Evolutionary conservation across 2,113 vertebrate species (phyloP).

Genomic region (Phycodurus eques): DNA sequence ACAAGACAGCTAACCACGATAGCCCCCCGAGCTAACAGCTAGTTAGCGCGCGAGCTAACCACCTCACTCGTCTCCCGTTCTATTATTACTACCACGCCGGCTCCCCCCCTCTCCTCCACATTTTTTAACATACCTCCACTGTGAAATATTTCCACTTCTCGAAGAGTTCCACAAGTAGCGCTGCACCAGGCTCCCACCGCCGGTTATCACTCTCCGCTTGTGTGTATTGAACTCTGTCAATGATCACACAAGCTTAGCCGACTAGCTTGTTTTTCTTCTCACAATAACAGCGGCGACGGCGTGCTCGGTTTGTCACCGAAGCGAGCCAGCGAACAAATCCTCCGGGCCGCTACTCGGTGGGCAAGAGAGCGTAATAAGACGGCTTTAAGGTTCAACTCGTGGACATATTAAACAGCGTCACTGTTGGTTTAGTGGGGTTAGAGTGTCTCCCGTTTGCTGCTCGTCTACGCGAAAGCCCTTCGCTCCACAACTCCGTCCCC

Average conservation of each 20-base stretch:
- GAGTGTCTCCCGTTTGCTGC: constrained; percentile 25
- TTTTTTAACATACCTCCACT: constrained; percentile 8
- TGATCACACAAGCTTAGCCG: constrained; percentile 71
- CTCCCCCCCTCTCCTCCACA: constrained; percentile 52
- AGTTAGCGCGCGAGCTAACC: constrained; percentile 55
- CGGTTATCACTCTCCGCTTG: constrained; percentile 41
- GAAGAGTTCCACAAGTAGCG: background rate
- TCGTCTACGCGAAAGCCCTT: constrained; percentile 25
- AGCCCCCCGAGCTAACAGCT: constrained; percentile 43
- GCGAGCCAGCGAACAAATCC: constrained; percentile 24
- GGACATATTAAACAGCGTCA: constrained; percentile 13
- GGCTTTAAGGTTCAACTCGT: constrained; percentile 3
- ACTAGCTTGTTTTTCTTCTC: constrained; percentile 59
- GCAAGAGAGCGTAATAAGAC: background rate
- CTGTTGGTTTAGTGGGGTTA: constrained; percentile 18
- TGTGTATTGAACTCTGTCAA: constrained; percentile 77
- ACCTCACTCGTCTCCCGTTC: constrained; percentile 20
- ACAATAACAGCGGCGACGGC: constrained; percentile 45
- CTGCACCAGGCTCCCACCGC: background rate
- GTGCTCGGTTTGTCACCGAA: constrained; percentile 39
- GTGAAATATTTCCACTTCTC: constrained; percentile 4
- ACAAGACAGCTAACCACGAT: constrained; percentile 54
- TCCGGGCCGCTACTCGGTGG: background rate
- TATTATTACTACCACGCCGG: constrained; percentile 16
- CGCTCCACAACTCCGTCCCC: constrained; percentile 33